phyloP scores from a whole-genome alignment of 2,888 invertebrate genomes.

The Lasioglossum lativentre region DNA sequence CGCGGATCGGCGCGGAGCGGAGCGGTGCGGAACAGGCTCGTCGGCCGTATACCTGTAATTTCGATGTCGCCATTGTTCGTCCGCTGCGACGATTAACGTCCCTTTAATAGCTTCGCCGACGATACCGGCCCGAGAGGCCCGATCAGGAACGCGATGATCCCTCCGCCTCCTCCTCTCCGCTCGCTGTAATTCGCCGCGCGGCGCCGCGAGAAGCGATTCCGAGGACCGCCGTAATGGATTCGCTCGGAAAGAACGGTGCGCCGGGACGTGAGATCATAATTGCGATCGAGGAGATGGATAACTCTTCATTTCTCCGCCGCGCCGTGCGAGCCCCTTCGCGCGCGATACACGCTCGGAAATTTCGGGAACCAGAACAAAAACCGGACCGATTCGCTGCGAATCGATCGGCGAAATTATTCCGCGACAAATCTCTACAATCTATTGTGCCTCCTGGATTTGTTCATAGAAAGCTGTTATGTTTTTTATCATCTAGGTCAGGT shows the following conservation, averaged over 20 bases:
- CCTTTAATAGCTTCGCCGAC: conserved; percentile 73
- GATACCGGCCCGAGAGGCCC: conserved; percentile 57
- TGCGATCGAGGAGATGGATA: conserved; percentile 30
- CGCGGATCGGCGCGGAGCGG: neutral
- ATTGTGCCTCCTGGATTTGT: neutral
- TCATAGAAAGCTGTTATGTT: neutral
- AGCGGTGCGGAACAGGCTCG: conserved; percentile 31
- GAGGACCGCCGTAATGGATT: conserved; percentile 46
- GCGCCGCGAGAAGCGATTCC: conserved; percentile 45
- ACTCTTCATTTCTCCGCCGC: neutral
- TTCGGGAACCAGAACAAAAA: neutral
- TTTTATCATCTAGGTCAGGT: neutral
- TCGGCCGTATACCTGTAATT: conserved; percentile 72
- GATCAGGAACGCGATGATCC: conserved; percentile 65
- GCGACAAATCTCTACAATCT: neutral
- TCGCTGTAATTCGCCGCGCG: conserved; percentile 46
- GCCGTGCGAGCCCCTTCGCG: neutral
- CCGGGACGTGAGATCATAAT: conserved; percentile 51
- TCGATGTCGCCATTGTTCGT: conserved; percentile 75
- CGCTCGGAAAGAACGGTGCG: conserved; percentile 26
- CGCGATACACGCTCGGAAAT: neutral
- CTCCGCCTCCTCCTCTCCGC: conserved; percentile 32
- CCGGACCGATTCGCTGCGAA: neutral
- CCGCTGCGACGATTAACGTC: conserved; percentile 73
- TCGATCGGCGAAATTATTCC: neutral